Percentiles rank a stretch among this genome's conserved stretches.
Conservation (phyloP, 2,888 invertebrate species). For the Gibbula magus region DNA sequence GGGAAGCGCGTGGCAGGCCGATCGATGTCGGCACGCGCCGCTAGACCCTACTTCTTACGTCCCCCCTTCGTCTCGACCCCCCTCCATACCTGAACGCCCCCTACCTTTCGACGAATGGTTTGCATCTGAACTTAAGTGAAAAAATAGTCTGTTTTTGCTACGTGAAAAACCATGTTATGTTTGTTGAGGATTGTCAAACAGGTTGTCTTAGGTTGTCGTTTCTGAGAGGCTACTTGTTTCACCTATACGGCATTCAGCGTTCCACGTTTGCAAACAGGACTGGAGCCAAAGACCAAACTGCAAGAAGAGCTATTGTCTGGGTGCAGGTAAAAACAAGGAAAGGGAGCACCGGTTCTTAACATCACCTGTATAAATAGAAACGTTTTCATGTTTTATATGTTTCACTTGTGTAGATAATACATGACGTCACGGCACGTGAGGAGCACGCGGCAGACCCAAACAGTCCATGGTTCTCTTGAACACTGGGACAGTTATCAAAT, state of each 20-base stretch:
- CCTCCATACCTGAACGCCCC: not conserved
- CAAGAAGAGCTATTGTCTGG: not conserved
- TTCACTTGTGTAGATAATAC: not conserved
- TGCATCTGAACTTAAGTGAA: not conserved
- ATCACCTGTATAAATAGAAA: constrained; percentile 14
- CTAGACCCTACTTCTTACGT: not conserved
- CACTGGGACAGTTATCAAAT: not conserved
- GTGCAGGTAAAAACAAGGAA: not conserved
- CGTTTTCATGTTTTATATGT: not conserved
- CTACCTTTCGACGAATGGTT: not conserved
- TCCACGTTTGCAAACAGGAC: too few species aligned
- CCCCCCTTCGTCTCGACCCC: not conserved
- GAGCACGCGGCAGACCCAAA: too few species aligned
- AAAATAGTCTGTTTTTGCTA: not conserved
- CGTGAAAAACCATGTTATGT: constrained; percentile 2
- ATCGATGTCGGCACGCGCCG: constrained; percentile 13
- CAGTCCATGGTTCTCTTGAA: not conserved
- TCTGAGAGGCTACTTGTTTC: too few species aligned
- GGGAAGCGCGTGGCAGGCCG: not conserved
- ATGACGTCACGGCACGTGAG: too few species aligned
- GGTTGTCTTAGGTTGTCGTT: too few species aligned
- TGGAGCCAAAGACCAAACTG: not conserved
- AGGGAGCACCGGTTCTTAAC: not conserved
- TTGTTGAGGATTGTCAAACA: not conserved
- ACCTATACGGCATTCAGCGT: too few species aligned